Conservation (phyloP, 2,888 invertebrate species). For the Lutraria lutraria region DNA sequence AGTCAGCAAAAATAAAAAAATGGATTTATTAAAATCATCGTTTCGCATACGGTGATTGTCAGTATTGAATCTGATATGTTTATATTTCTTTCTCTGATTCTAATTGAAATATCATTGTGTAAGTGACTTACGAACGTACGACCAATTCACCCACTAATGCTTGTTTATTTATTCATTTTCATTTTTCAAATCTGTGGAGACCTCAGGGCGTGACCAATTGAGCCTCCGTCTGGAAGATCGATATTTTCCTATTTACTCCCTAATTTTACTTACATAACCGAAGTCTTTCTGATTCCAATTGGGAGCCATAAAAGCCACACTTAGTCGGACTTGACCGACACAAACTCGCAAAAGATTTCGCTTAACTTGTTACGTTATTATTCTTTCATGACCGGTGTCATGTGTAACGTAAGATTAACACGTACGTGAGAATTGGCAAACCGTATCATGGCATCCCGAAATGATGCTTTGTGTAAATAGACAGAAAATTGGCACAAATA, state of each 20-base stretch:
- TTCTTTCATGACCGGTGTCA: constrained; percentile 46
- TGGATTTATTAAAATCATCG: too few relatives aligned
- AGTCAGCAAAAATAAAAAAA: too few relatives aligned
- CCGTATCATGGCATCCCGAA: constrained; percentile 16
- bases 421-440: constrained; percentile 28
- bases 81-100: not conserved
- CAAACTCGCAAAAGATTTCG: constrained; percentile 31
- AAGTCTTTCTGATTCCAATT: constrained; percentile 31
- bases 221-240: constrained; percentile 4
- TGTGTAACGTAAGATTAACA: constrained; percentile 38
- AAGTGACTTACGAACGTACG: not conserved
- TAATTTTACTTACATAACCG: constrained; percentile 43
- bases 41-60: not conserved
- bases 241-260: constrained; percentile 47
- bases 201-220: constrained; percentile 30
- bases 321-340: not conserved
- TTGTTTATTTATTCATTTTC: constrained; percentile 18
- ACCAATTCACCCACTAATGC: not conserved
- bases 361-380: constrained; percentile 41
- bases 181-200: constrained; percentile 7
- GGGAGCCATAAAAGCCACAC: constrained; percentile 41
- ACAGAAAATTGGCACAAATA: not conserved
- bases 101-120: not conserved
- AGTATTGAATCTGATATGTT: not conserved
- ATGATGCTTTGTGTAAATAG: not conserved